Conservation (phyloP, 2,888 invertebrate species). For the Ellobium chinense region DNA sequence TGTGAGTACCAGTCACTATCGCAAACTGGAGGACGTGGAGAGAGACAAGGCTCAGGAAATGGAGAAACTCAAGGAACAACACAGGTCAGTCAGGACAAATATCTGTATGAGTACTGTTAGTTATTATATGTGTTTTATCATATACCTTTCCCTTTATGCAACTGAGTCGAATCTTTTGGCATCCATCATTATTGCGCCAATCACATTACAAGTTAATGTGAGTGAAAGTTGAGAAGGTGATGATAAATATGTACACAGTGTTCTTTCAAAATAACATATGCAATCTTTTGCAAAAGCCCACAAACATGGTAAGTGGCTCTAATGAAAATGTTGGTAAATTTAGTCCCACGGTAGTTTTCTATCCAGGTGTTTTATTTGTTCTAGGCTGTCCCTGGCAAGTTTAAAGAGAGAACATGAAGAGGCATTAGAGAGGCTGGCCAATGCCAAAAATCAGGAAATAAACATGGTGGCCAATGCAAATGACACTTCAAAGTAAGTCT, state of each 20-base stretch:
- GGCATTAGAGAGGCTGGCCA: constrained; percentile 62
- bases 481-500: constrained; percentile 69
- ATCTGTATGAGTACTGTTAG: not conserved
- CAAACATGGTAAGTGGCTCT: too few relatives aligned
- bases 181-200: too few relatives aligned
- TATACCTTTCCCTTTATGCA: too few relatives aligned
- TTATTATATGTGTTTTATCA: too few relatives aligned
- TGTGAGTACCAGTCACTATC: constrained; percentile 61
- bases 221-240: too few relatives aligned
- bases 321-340: too few relatives aligned
- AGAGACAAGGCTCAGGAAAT: constrained; percentile 37
- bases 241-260: too few relatives aligned
- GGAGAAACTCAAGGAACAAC: constrained; percentile 52
- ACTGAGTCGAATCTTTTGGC: too few relatives aligned
- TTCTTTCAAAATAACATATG: too few relatives aligned
- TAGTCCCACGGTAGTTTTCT: too few relatives aligned
- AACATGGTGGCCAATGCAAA: constrained; percentile 72
- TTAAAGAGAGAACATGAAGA: constrained; percentile 72
- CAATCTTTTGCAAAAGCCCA: too few relatives aligned
- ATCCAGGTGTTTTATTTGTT: constrained; percentile 29
- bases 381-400: constrained; percentile 63
- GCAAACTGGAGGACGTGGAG: constrained; percentile 47
- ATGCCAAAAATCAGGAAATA: constrained; percentile 74
- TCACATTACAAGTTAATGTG: too few relatives aligned
- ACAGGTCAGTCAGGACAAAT: constrained; percentile 60